phyloP scores from a whole-genome alignment of 2,888 invertebrate species.

The Branchellion lobata region DNA sequence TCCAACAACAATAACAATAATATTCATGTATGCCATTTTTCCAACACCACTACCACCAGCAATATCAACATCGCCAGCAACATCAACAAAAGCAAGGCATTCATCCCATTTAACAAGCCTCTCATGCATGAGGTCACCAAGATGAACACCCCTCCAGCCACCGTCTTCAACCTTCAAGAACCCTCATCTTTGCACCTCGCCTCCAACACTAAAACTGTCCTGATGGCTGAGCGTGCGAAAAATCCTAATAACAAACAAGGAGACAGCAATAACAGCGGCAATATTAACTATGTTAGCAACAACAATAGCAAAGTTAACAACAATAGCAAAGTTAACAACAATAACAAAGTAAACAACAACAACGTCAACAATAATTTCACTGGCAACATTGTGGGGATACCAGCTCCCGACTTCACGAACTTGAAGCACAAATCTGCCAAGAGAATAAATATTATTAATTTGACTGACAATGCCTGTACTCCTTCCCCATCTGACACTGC shows the following conservation, averaged over 20 bases:
- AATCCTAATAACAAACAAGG: too few species aligned
- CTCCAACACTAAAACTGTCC: too few species aligned
- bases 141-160: too few species aligned
- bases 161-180: too few species aligned
- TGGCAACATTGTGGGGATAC: too few species aligned
- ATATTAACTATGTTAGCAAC: not conserved
- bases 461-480: not conserved
- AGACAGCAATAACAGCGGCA: not conserved
- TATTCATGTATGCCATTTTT: not conserved
- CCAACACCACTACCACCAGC: not conserved
- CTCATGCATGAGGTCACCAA: too few species aligned
- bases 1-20: too few species aligned
- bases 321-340: conserved; percentile 1
- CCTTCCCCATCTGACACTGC: too few species aligned
- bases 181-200: too few species aligned
- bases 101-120: not conserved
- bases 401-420: not conserved
- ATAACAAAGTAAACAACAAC: conserved; percentile 9
- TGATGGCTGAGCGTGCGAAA: too few species aligned
- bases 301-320: not conserved
- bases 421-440: not conserved
- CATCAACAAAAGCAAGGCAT: not conserved
- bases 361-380: not conserved
- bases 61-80: not conserved
- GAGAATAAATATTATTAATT: not conserved